phyloP scores from a whole-genome alignment of 2,888 invertebrate species.

The Polydrusus cervinus region DNA sequence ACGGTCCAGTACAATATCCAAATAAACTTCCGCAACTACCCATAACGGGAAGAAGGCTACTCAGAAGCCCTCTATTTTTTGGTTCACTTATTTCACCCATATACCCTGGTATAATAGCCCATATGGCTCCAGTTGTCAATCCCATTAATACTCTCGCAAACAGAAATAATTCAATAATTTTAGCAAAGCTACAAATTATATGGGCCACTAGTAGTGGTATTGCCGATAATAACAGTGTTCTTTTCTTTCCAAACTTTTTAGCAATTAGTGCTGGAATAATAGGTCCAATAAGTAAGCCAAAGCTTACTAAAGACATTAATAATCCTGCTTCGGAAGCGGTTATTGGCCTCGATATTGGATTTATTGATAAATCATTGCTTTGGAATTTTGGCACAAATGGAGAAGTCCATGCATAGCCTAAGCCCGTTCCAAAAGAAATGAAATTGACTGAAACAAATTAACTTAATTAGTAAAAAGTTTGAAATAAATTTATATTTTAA shows the following conservation, averaged over 20 bases:
- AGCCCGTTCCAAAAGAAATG: slow-evolving; percentile 40
- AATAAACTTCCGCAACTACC: slow-evolving; percentile 17
- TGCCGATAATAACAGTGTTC: slow-evolving; percentile 46
- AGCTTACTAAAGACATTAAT: slow-evolving; percentile 41
- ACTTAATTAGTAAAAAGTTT: background rate
- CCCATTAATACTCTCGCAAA: slow-evolving; percentile 57
- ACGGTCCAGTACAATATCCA: slow-evolving; percentile 37
- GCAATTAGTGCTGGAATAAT: slow-evolving; percentile 43
- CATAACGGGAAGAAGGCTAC: slow-evolving; percentile 6
- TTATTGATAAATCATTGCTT: slow-evolving; percentile 21
- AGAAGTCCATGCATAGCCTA: slow-evolving; percentile 48
- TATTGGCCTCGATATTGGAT: slow-evolving; percentile 40
- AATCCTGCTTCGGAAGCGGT: slow-evolving; percentile 39
- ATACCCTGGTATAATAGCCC: slow-evolving; percentile 53
- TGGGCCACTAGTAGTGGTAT: slow-evolving; percentile 53
- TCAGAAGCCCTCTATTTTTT: slow-evolving; percentile 45
- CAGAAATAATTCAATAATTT: slow-evolving; percentile 47
- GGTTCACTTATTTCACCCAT: slow-evolving; percentile 53
- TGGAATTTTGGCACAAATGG: slow-evolving; percentile 49
- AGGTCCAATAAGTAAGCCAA: slow-evolving; percentile 53
- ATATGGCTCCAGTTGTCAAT: slow-evolving; percentile 45
- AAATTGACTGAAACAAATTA: slow-evolving; percentile 46
- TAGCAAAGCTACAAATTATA: slow-evolving; percentile 47
- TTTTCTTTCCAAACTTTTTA: slow-evolving; percentile 51
- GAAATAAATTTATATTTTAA: too few relatives aligned